Evolutionary conservation across 2,797 vertebrate species (phyloP).

Genomic region (Siniperca undulata): DNA sequence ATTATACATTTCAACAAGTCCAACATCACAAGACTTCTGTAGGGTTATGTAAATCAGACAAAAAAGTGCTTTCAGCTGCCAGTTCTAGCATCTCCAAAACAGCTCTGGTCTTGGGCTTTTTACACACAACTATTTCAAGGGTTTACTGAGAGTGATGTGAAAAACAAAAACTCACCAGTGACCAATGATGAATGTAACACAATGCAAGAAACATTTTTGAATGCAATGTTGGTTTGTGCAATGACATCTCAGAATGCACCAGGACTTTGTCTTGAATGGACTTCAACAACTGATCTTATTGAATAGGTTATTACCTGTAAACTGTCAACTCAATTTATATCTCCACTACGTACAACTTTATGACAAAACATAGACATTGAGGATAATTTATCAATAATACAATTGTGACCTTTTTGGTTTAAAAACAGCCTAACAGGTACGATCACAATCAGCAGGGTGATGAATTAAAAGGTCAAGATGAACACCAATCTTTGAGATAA

Average conservation of each 20-base stretch:
- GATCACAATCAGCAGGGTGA: constrained; percentile 35
- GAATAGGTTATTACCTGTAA: neutral
- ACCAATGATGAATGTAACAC: neutral
- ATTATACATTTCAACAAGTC: constrained; percentile 4
- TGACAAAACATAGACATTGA: neutral
- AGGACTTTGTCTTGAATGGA: neutral
- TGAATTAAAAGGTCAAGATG: constrained; percentile 52
- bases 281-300: neutral
- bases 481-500: constrained; percentile 25
- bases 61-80: neutral
- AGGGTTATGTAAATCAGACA: constrained; percentile 10
- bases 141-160: no score
- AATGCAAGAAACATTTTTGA: neutral
- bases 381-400: neutral
- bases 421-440: constrained; percentile 2
- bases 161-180: neutral
- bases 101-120: neutral
- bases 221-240: neutral
- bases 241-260: neutral
- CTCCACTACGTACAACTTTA: neutral
- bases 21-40: constrained; percentile 1
- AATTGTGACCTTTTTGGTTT: constrained; percentile 39
- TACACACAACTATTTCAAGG: neutral
- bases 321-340: neutral
- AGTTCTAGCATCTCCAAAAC: neutral